Evolutionary conservation across 2,888 invertebrate species (phyloP).

Genomic region (Osmoderma eremita): DNA sequence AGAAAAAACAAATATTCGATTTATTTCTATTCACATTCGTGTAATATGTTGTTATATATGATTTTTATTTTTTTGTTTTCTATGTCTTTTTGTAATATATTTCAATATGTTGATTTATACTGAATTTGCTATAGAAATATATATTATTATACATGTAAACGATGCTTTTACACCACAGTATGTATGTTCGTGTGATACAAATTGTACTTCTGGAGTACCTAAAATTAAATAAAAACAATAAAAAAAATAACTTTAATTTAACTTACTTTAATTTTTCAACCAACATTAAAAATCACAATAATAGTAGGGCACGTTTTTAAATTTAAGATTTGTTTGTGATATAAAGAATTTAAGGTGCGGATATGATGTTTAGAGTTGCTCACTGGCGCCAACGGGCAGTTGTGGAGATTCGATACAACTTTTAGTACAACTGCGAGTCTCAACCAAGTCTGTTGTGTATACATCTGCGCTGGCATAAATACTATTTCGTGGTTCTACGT

Average conservation of each 20-base stretch:
- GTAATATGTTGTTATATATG: slow-evolving; percentile 22
- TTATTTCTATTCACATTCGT: slow-evolving; percentile 17
- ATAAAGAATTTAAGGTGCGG: no score
- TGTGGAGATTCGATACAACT: no score
- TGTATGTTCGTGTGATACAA: slow-evolving; percentile 49
- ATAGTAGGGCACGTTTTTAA: no score
- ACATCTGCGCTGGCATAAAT: no score
- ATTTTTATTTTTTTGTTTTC: slow-evolving; percentile 24
- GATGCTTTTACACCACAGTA: slow-evolving; percentile 47
- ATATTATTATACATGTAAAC: slow-evolving; percentile 33
- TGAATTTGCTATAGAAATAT: slow-evolving; percentile 37
- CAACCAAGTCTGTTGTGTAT: no score
- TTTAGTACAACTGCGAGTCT: no score
- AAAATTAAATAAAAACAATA: slow-evolving; percentile 29
- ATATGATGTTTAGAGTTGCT: no score
- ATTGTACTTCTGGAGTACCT: slow-evolving; percentile 44
- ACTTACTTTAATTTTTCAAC: background rate
- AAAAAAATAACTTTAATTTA: no score
- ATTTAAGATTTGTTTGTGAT: no score
- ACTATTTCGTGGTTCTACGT: no score
- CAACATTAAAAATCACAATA: background rate
- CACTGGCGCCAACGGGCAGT: no score
- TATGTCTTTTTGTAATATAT: slow-evolving; percentile 22
- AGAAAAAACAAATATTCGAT: slow-evolving; percentile 11
- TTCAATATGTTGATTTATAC: slow-evolving; percentile 25